Base-by-base conservation (phyloP, 2,797 vertebrate species). In the Amblyopsis hoosieri region DNA sequence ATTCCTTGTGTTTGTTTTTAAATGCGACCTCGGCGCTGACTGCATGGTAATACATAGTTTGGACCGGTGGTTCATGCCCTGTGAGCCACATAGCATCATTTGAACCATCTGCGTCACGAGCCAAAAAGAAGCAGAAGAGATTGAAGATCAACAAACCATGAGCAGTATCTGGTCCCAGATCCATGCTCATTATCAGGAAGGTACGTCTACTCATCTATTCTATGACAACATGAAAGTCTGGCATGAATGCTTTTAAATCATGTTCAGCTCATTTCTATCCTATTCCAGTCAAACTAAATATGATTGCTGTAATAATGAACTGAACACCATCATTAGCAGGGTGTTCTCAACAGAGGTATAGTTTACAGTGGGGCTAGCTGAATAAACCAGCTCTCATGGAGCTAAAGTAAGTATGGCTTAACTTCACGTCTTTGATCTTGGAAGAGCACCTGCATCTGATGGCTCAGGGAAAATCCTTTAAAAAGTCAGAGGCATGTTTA, bases 401-500 rank as follows among this genome's bases (percentile, higher is more conserved):
- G 84, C 75, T 82, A 71, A 84, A 79, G 74, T 75, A 81, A 87
- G 79, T 52, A 73, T 77, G 58, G 74, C 80, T 84, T 83, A 82
- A 81, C 77, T 82, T 57, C 23, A 61, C 68, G 12, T 71, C 91
- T 91, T 92, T 93, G 90, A 92, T 91, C 88, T 88, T 58, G 4
- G 67, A 51, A 49, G 75, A 86, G 80, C 92, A 93, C 89, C 90
- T 92, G 91, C 88, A 90, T 91, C 81, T 75, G 59, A 86, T 79
- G 87, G 88, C 88, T 91, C 72, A 81, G 74, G 76, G 74, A 83
- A 91, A 92, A 90, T 87, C 86, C 87, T 86, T 91, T 89, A 86
- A 89, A 91, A 89, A 37, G 84, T 85, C 72, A 62, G 62, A 59
- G 67, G 78, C 78, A 68, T 79, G 78, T 89, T 91, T 87, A 89